Evolutionary conservation across 2,113 vertebrate genomes (phyloP).

Genomic region (Neolamprologus brichardi): DNA sequence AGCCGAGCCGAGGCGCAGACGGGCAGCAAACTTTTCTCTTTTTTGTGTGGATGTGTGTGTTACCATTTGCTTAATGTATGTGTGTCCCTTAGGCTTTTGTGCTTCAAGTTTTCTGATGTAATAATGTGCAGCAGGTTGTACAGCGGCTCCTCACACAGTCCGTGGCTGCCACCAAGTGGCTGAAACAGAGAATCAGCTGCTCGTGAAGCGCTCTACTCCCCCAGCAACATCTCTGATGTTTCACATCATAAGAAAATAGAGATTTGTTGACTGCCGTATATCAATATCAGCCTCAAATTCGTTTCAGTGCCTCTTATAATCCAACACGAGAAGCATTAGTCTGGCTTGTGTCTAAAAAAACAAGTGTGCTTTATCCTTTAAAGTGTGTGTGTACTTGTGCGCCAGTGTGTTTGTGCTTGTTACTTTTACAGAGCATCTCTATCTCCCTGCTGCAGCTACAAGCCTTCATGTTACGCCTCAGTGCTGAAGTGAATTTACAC

Average conservation of each 20-base stretch:
- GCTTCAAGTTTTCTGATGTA: constrained; percentile 65
- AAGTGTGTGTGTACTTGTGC: neutral
- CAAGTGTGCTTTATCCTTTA: neutral
- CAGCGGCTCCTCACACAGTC: neutral
- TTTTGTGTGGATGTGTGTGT: constrained; percentile 35
- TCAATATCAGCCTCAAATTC: neutral
- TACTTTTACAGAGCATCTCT: constrained; percentile 15
- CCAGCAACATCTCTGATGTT: neutral
- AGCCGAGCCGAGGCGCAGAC: neutral
- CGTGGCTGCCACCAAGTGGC: constrained; percentile 60
- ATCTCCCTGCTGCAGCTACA: constrained; percentile 37
- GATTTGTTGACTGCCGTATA: neutral
- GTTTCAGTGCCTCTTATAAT: neutral
- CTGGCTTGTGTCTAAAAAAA: neutral
- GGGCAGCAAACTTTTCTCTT: neutral
- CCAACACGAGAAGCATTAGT: constrained; percentile 16
- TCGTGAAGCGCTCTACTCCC: neutral
- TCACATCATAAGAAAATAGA: neutral
- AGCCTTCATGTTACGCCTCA: constrained; percentile 20
- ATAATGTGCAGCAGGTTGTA: constrained; percentile 53
- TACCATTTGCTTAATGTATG: constrained; percentile 53
- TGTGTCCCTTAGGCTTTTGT: constrained; percentile 55
- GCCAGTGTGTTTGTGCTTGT: neutral
- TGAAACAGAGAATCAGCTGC: neutral
- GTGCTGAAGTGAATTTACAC: neutral